Evolutionary conservation across 2,113 vertebrate species (phyloP).

Genomic region (Daboia siamensis): DNA sequence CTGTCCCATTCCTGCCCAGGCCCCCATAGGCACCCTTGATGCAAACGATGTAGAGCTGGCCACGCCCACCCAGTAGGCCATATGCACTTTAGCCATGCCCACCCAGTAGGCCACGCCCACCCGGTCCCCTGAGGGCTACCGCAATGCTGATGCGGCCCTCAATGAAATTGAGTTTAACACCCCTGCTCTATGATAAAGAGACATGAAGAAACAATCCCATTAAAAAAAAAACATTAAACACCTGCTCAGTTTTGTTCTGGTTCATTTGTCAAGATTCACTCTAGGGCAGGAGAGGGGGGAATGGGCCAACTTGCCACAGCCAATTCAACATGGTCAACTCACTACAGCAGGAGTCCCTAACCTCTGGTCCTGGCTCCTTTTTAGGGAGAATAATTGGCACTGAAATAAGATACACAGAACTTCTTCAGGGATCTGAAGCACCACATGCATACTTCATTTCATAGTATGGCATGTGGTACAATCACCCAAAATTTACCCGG

Average conservation of each 20-base stretch:
- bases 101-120: too few relatives aligned
- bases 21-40: too few relatives aligned
- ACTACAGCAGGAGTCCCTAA: too few relatives aligned
- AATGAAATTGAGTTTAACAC: too few relatives aligned
- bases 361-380: neutral
- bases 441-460: neutral
- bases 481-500: neutral
- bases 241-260: neutral
- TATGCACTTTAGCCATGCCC: too few relatives aligned
- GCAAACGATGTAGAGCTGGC: too few relatives aligned
- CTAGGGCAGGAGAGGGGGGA: neutral
- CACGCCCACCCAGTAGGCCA: too few relatives aligned
- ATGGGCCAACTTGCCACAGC: too few relatives aligned
- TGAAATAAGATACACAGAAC: neutral
- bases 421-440: neutral
- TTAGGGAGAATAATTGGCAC: neutral
- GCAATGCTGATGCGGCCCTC: too few relatives aligned
- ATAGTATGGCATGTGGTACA: neutral
- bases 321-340: too few relatives aligned
- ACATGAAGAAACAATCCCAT: neutral
- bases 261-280: neutral
- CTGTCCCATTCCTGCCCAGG: too few relatives aligned
- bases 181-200: neutral
- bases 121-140: too few relatives aligned
- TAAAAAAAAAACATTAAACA: neutral